These are phyloP conservation scores for Cephalopholis sonnerati DNA, from an alignment of 2,113 vertebrate genomes.

Conservation along the genomic window DNA sequence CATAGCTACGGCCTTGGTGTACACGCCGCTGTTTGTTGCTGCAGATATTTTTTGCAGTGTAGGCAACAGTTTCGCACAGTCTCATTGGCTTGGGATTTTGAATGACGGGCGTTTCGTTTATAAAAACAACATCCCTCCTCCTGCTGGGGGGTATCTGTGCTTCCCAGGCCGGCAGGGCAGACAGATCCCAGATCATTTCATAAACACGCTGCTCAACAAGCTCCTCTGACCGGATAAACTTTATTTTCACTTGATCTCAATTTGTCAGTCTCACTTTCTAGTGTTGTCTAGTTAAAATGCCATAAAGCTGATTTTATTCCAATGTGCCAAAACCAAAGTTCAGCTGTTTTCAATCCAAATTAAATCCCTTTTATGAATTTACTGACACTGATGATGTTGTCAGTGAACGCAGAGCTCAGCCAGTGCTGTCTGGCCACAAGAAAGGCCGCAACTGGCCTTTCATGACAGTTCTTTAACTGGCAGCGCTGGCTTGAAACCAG, in stretches of 20 bases:
- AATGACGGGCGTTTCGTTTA: conserved; percentile 86
- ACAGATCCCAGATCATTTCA: conserved; percentile 38
- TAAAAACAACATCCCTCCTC: conserved; percentile 81
- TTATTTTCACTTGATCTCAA: background rate
- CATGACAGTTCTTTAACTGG: background rate
- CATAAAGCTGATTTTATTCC: background rate
- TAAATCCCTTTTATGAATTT: background rate
- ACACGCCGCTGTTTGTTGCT: background rate
- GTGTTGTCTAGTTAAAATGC: background rate
- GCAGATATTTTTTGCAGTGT: conserved; percentile 62
- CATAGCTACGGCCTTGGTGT: too few relatives aligned
- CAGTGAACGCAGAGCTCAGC: background rate
- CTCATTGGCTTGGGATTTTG: conserved; percentile 77
- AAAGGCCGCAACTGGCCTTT: background rate
- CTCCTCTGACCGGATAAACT: background rate
- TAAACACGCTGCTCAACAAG: conserved; percentile 6
- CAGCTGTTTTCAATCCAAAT: conserved; percentile 6
- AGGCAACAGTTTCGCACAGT: conserved; percentile 54
- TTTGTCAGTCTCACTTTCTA: background rate
- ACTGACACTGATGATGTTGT: background rate
- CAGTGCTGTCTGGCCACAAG: background rate
- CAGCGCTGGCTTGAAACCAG: background rate
- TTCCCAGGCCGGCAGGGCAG: conserved; percentile 37
- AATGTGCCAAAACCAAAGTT: background rate
- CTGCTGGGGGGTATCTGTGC: conserved; percentile 54